These are phyloP conservation scores for Heliconius hewitsoni DNA, from an alignment of 1,140 invertebrate species.

Conservation along the genomic window DNA sequence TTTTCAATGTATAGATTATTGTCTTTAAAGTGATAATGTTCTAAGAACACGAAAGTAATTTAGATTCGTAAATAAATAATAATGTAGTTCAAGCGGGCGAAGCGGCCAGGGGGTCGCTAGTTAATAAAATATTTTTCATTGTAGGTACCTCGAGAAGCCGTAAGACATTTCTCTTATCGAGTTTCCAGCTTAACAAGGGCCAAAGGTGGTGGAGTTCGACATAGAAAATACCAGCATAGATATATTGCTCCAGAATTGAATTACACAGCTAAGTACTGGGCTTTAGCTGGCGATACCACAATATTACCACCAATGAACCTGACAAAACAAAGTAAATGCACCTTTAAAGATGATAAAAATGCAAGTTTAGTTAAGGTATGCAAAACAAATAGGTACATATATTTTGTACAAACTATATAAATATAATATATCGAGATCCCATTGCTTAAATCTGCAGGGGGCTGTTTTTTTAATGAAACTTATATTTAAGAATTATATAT, in stretches of 20 bases:
- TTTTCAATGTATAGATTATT: no score
- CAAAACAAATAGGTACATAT: background rate
- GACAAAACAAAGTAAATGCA: slow-evolving; percentile 69
- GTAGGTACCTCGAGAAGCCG: background rate
- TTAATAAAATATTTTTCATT: background rate
- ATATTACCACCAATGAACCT: slow-evolving; percentile 51
- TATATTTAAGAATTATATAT: no score
- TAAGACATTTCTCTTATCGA: slow-evolving; percentile 65
- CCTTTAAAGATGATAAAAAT: slow-evolving; percentile 64
- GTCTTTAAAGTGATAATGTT: no score
- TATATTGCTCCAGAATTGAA: slow-evolving; percentile 75
- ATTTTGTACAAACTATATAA: background rate
- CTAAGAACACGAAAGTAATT: no score
- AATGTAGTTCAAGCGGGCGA: no score
- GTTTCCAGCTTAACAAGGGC: slow-evolving; percentile 71
- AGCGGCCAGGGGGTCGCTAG: no score
- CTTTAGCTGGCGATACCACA: slow-evolving; percentile 69
- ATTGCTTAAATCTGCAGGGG: no score
- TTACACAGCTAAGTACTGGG: slow-evolving; percentile 74
- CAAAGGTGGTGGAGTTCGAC: slow-evolving; percentile 67
- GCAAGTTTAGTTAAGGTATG: slow-evolving; percentile 68
- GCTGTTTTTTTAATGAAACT: no score
- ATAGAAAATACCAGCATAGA: slow-evolving; percentile 69
- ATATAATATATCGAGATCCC: no score
- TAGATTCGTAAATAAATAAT: no score